Percentiles rank a stretch among this genome's conserved stretches.
These are phyloP conservation scores for Cardinalis cardinalis DNA, from an alignment of 2,113 vertebrate species.

Conservation along the genomic window DNA sequence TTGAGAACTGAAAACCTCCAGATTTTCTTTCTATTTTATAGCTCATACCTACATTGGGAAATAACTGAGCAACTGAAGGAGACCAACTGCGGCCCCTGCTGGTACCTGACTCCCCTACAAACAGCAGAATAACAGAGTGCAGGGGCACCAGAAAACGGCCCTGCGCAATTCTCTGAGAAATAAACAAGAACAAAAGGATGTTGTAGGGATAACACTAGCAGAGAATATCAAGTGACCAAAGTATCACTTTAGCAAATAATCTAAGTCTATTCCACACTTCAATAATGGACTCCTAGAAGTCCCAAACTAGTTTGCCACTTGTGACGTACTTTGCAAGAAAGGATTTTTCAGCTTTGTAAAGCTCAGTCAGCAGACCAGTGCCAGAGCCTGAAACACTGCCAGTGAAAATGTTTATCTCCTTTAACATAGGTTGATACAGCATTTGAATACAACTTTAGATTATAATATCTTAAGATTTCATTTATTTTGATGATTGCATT, in stretches of 20 bases:
- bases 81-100: conserved; percentile 60
- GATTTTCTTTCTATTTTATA: neutral
- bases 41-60: neutral
- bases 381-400: neutral
- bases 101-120: neutral
- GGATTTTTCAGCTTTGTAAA: neutral
- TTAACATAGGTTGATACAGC: neutral
- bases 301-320: neutral
- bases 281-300: neutral
- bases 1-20: neutral
- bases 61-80: neutral
- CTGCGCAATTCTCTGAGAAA: neutral
- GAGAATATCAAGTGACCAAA: neutral
- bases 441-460: neutral
- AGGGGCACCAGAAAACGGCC: neutral
- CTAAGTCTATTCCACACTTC: neutral
- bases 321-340: neutral
- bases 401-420: neutral
- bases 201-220: neutral
- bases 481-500: neutral
- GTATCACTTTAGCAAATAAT: neutral
- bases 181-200: neutral
- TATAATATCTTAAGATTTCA: neutral
- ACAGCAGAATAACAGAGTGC: neutral
- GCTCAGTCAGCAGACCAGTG: neutral